Conservation (phyloP, 2,888 invertebrate genomes). For the Plusia festucae region DNA sequence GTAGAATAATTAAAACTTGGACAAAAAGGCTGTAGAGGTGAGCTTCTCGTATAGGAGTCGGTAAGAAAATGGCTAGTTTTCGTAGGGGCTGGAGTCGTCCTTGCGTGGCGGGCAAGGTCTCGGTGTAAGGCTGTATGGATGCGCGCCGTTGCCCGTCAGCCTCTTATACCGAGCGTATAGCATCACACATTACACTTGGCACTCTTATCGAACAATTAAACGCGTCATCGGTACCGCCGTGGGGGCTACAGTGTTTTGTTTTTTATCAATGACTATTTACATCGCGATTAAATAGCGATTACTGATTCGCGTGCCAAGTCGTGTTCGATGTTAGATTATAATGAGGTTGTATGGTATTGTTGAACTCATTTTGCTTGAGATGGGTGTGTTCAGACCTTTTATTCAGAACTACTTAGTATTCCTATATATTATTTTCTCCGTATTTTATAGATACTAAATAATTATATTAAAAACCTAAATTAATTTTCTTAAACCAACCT, state of each 20-base stretch:
- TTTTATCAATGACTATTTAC: constrained; percentile 52
- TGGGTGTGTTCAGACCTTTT: not conserved
- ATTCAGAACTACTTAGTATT: too few species aligned
- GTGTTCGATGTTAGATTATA: constrained; percentile 43
- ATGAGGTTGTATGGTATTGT: constrained; percentile 33
- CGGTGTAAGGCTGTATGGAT: constrained; percentile 70
- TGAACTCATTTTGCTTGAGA: not conserved
- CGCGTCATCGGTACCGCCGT: constrained; percentile 58
- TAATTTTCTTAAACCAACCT: too few species aligned
- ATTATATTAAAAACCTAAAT: too few species aligned
- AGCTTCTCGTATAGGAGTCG: constrained; percentile 79
- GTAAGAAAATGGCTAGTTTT: constrained; percentile 83
- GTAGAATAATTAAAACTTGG: constrained; percentile 40
- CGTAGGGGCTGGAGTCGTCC: constrained; percentile 84
- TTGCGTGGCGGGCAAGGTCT: constrained; percentile 87
- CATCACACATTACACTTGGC: constrained; percentile 63
- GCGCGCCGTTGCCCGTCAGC: constrained; percentile 78
- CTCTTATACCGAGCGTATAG: constrained; percentile 78
- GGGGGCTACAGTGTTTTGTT: constrained; percentile 58
- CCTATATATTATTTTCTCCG: too few species aligned
- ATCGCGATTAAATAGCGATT: constrained; percentile 59
- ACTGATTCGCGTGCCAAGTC: constrained; percentile 51
- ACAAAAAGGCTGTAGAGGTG: constrained; percentile 59
- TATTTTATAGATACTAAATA: too few species aligned
- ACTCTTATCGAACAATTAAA: constrained; percentile 67